A percentile compares a stretch with the other conserved stretches of the same genome.
Conservation (phyloP, 2,888 invertebrate species). For the Chirona hameri region DNA sequence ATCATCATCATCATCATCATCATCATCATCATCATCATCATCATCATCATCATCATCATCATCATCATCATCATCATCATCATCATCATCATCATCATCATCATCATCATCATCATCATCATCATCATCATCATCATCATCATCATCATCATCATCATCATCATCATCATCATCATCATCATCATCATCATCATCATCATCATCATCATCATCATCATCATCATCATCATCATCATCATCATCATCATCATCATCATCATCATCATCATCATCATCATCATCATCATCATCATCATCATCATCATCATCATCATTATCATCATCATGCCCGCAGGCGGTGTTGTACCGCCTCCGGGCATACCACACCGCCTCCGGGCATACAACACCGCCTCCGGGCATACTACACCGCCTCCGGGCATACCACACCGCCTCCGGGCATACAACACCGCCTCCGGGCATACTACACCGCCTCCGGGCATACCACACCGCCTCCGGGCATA, state of each 20-base stretch:
- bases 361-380: too few relatives aligned
- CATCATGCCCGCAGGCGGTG: not conserved
- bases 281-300: conserved; percentile 22
- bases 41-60: conserved; percentile 22
- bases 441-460: too few relatives aligned
- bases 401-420: too few relatives aligned
- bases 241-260: conserved; percentile 22
- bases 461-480: too few relatives aligned
- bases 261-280: conserved; percentile 22
- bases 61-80: conserved; percentile 22
- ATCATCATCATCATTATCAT: conserved; percentile 22
- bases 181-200: conserved; percentile 22
- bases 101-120: conserved; percentile 22
- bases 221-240: conserved; percentile 8
- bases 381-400: too few relatives aligned
- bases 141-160: conserved; percentile 22
- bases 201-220: conserved; percentile 22
- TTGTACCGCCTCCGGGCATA: too few relatives aligned
- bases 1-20: conserved; percentile 22
- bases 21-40: conserved; percentile 22
- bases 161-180: conserved; percentile 22
- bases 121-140: conserved; percentile 22
- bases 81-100: conserved; percentile 22
- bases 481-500: too few relatives aligned
- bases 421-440: too few relatives aligned